Evolutionary conservation across 1,140 invertebrate genomes (phyloP), one percentile per base, ranked within the genome.

Genomic region (Drosophila quadrilineata): DNA sequence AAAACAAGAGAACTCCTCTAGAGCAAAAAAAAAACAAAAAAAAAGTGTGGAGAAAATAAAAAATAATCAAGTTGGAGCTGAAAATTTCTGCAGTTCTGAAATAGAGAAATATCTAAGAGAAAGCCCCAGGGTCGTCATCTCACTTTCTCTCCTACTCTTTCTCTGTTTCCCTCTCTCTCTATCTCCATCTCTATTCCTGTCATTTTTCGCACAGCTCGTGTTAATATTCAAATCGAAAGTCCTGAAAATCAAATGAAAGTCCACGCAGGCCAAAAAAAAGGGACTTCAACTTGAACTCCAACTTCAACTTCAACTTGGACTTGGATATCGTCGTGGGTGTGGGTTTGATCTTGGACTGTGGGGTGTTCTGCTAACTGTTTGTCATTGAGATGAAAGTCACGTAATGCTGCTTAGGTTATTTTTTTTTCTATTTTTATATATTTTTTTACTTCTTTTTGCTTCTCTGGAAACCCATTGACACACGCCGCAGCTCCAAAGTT

Each of bases 171-270:
- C 21, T 21, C n/a, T 43, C 22, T 28, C 6, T 3, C 6, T 26
- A n/a, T 41, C 8, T 21, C 38, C 4, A 9, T 60, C 14, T 46
- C 10, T 64, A 6, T n/a, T 12, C 3, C 28, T 40, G 17, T 16
- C 26, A 22, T 9, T 21, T 16, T 49, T 24, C 3, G n/a, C 16
- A 41, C n/a, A n/a, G n/a, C n/a, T n/a, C 59, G 66, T 66, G 70
- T 71, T 77, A 85, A 74, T 85, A 84, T 84, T 84, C 71, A 79
- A 85, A 84, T 84, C 70, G 74, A 65, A 64, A 59, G 28, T 21
- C 28, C 16, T 28, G 26, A 38, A 67, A 71, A 66, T 66, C 68
- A 71, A 71, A 67, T 60, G 56, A 14, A n/a, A n/a, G n/a, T n/a
- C 49, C 58, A 17, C 64, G 46, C 43, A 2, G 22, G 33, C 5